Evolutionary conservation across 2,797 vertebrate genomes (phyloP).

Genomic region (Gorsachius magnificus): DNA sequence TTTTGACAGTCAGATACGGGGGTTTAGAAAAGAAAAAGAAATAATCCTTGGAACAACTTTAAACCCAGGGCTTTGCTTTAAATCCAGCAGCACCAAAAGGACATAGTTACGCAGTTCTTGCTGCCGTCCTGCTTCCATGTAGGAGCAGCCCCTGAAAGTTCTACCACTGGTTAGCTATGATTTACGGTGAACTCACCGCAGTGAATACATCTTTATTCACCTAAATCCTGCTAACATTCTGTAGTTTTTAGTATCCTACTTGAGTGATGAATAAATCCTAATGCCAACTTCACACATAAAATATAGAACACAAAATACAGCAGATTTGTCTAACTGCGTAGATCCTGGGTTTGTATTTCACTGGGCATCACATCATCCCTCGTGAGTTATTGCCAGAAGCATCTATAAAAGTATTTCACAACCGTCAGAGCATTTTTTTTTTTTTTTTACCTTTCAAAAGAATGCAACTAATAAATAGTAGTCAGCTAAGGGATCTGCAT

Average conservation of each 20-base stretch:
- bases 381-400: conserved; percentile 26
- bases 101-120: not conserved
- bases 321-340: conserved; percentile 1
- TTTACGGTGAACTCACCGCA: not conserved
- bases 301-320: conserved; percentile 32
- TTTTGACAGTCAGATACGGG: not conserved
- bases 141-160: not conserved
- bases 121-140: not conserved
- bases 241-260: not conserved
- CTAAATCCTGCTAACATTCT: not conserved
- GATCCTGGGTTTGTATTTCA: conserved; percentile 10
- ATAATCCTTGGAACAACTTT: not conserved
- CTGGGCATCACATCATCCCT: not conserved
- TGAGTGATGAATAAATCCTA: not conserved
- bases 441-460: conserved; percentile 38
- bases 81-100: not conserved
- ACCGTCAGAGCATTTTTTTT: not conserved
- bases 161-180: not conserved
- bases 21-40: not conserved
- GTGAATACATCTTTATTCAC: conserved; percentile 5
- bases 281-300: not conserved
- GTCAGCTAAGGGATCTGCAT: conserved; percentile 6
- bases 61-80: not conserved
- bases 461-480: conserved; percentile 25
- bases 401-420: conserved; percentile 25